A percentile compares a stretch with the other conserved stretches of the same genome.
phyloP scores from a whole-genome alignment of 2,797 vertebrate species.

The Paguma larvata region DNA sequence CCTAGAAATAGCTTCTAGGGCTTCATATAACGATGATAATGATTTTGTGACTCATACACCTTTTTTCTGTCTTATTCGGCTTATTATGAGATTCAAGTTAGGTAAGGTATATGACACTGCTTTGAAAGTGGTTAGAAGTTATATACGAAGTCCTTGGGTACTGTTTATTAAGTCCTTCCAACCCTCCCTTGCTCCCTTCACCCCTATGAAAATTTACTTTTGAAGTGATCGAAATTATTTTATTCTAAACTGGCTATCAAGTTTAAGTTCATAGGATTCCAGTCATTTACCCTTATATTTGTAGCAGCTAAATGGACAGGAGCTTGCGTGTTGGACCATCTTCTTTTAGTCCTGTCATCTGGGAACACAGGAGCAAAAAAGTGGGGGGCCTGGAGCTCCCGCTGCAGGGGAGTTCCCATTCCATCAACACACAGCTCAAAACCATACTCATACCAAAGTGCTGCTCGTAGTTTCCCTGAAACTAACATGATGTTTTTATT shows the following conservation, averaged over 20 bases:
- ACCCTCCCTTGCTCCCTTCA: background rate
- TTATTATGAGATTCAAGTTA: slow-evolving; percentile 37
- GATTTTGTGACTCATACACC: background rate
- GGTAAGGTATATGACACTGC: background rate
- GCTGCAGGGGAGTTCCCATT: background rate
- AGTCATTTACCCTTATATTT: slow-evolving; percentile 6
- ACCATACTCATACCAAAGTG: background rate
- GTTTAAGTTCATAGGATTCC: slow-evolving; percentile 29
- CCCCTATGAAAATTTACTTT: background rate
- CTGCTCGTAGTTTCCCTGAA: background rate
- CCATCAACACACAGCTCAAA: background rate
- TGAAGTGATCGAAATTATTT: slow-evolving; percentile 1
- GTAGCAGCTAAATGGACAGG: background rate
- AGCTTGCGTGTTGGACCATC: background rate
- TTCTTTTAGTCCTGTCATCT: background rate
- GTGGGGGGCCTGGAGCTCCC: background rate
- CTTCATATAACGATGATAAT: background rate
- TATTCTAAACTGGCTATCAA: background rate
- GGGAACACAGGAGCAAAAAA: background rate
- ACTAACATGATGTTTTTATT: slow-evolving; percentile 51
- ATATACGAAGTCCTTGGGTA: background rate
- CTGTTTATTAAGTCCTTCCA: background rate
- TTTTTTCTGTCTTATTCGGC: background rate
- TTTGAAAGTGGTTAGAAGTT: slow-evolving; percentile 24
- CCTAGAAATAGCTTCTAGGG: background rate